Base-by-base conservation (phyloP, 2,888 invertebrate species). In the Eristalis pertinax region DNA sequence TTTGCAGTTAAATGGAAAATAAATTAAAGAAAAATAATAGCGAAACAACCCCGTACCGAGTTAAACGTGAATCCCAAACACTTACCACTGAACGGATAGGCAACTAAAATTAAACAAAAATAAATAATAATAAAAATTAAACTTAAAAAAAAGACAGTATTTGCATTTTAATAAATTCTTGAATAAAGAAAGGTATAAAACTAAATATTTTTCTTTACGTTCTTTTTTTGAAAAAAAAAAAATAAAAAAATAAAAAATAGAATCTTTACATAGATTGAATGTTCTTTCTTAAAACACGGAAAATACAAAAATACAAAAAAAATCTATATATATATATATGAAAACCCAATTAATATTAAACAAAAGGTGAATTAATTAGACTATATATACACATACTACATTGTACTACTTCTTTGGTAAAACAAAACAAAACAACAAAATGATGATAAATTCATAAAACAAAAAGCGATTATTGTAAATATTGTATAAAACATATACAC, bases 121-220 rank as follows among this genome's bases (percentile, higher is more conserved):
- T 68, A 85, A 90, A 89, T 58, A 89, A 88, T 89, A 89, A 91
- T 89, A 83, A 89, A 73, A 83, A 88, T 89, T 84, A 85, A 85
- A 89, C 77, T 84, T 77, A 86, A 88, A 84, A 1, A n/a, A 26
- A 73, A n/a, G 69, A 88, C 80, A 84, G 87, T 88, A 87, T 80
- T 84, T 84, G 87, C 87, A 84, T 89, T 89, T 86, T 64, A 73
- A 60, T 50, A 76, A 65, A 67, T 41, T 78, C 75, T 65, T 56
- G 73, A 76, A 73, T 13, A 74, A 64, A 78, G 74, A 84, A 35
- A 58, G 41, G 15, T 15, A 13, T 43, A 86, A 83, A 75, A 74
- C 76, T 68, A 65, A 62, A 68, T 43, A 72, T 83, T 83, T 83
- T 86, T 69, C 69, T 79, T 83, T 83, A 62, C 41, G 84, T 87